phyloP scores from a whole-genome alignment of 2,113 vertebrate genomes.

The Brachypteracias leptosomus region DNA sequence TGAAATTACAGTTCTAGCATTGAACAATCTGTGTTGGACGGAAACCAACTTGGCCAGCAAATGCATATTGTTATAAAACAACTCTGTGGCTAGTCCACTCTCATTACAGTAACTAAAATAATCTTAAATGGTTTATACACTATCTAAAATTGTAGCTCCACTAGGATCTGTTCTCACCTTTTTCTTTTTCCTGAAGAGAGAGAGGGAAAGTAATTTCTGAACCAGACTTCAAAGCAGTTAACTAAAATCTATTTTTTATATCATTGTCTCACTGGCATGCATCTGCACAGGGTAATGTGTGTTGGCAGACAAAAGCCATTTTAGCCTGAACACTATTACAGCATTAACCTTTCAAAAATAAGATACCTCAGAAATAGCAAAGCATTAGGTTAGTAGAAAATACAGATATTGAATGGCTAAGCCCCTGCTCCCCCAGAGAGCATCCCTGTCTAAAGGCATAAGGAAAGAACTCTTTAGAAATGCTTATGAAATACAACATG shows the following conservation, averaged over 20 bases:
- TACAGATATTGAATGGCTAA: not conserved
- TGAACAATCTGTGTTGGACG: not conserved
- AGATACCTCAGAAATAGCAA: not conserved
- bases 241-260: not conserved
- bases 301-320: not conserved
- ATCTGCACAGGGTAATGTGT: not conserved
- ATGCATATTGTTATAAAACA: not conserved
- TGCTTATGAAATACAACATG: not conserved
- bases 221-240: not conserved
- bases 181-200: not conserved
- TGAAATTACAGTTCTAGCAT: not conserved
- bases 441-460: not conserved
- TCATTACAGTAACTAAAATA: not conserved
- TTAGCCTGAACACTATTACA: not conserved
- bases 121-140: not conserved
- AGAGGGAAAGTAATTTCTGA: not conserved
- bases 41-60: not conserved
- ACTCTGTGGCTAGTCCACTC: not conserved
- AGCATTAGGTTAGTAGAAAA: not conserved
- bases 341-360: not conserved
- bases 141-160: not conserved
- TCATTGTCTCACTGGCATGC: not conserved
- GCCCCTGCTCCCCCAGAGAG: not conserved
- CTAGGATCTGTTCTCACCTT: not conserved
- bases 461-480: not conserved